A percentile compares a stretch with the other conserved stretches of the same genome.
Evolutionary conservation across 2,888 invertebrate genomes (phyloP).

Genomic region (Limenitis camilla): DNA sequence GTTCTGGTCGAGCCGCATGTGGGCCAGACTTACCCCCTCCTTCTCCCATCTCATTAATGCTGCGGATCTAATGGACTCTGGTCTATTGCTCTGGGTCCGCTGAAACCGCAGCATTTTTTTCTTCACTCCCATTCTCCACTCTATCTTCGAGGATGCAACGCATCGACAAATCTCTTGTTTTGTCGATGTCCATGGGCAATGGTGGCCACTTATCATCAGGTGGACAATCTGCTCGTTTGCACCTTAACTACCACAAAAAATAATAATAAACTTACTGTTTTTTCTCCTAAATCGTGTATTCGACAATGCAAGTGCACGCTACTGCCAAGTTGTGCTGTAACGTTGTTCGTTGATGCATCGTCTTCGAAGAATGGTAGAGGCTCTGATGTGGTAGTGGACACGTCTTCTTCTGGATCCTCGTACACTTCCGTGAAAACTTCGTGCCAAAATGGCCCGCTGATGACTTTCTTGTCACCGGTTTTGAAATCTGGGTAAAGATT

Average conservation of each 20-base stretch:
- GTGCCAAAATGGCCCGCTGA: constrained; percentile 64
- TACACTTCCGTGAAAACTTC: constrained; percentile 61
- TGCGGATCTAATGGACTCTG: too few relatives aligned
- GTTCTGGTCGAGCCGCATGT: too few relatives aligned
- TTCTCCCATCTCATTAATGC: too few relatives aligned
- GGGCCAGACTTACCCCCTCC: too few relatives aligned
- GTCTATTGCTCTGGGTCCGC: too few relatives aligned
- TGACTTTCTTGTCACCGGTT: constrained; percentile 60
- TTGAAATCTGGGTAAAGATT: constrained; percentile 48
- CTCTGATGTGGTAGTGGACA: constrained; percentile 77
- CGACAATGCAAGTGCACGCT: constrained; percentile 79
- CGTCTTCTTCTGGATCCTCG: constrained; percentile 56
- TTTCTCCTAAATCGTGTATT: constrained; percentile 80
- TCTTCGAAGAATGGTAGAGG: constrained; percentile 84
- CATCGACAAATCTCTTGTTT: too few relatives aligned
- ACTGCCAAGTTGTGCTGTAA: constrained; percentile 79
- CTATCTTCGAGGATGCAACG: too few relatives aligned
- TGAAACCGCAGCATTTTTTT: too few relatives aligned
- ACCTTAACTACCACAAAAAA: not conserved
- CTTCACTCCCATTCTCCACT: too few relatives aligned
- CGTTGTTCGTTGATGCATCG: constrained; percentile 76
- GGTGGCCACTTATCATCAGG: too few relatives aligned
- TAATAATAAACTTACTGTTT: constrained; percentile 71
- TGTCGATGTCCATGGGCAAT: too few relatives aligned
- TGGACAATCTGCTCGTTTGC: too few relatives aligned